phyloP scores from a whole-genome alignment of 2,797 vertebrate genomes.

The Sphaeramia orbicularis region DNA sequence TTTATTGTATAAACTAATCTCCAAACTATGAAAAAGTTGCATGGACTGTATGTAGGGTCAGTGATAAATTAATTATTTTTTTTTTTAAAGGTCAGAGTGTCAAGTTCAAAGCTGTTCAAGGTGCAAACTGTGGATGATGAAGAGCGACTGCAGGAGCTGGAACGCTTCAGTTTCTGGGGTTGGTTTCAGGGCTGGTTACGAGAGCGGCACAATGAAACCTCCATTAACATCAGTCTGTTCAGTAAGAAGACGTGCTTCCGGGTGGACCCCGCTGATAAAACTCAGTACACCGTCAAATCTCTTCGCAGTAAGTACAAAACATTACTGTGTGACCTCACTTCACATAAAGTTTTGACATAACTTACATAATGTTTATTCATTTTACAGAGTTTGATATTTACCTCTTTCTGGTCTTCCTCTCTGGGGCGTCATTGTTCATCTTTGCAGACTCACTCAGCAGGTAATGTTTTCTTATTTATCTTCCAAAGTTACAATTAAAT shows the following conservation, averaged over 20 bases:
- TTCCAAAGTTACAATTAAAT: background rate
- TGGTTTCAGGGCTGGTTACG: conserved; percentile 86
- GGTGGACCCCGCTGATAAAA: conserved; percentile 83
- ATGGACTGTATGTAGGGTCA: too few species aligned
- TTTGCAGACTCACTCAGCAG: conserved; percentile 93
- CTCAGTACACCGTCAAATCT: conserved; percentile 82
- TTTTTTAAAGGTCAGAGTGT: conserved; percentile 87
- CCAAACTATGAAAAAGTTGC: too few species aligned
- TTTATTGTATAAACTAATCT: too few species aligned
- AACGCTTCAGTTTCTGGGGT: conserved; percentile 87
- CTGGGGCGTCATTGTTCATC: conserved; percentile 89
- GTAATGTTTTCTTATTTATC: conserved; percentile 70
- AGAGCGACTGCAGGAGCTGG: conserved; percentile 89
- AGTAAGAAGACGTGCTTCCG: conserved; percentile 92
- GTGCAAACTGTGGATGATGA: conserved; percentile 90
- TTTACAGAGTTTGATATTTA: conserved; percentile 91
- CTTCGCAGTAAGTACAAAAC: conserved; percentile 85
- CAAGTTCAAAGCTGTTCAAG: conserved; percentile 88
- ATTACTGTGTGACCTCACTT: fast-evolving
- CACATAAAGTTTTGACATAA: background rate
- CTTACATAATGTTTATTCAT: conserved; percentile 12
- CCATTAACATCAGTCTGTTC: conserved; percentile 89
- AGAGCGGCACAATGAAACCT: conserved; percentile 92
- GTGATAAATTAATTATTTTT: background rate
- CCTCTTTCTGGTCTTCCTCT: conserved; percentile 90